phyloP scores from a whole-genome alignment of 2,797 vertebrate genomes.

The Chelon labrosus region DNA sequence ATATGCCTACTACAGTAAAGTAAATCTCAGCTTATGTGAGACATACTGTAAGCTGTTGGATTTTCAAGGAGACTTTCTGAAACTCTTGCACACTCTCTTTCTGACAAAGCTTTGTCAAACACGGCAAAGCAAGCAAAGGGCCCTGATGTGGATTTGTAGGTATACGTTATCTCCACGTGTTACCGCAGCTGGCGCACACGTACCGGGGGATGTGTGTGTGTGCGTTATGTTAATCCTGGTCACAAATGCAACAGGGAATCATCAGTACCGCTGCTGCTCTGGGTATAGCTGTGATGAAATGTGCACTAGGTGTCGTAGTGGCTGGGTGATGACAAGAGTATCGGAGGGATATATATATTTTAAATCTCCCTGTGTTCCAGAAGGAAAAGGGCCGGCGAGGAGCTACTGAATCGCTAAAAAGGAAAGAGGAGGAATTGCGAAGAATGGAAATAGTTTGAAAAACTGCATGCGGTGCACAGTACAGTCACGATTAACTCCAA shows the following conservation, averaged over 20 bases:
- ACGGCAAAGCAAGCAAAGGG: constrained; percentile 9
- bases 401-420: constrained; percentile 33
- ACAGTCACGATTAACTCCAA: background rate
- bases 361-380: constrained; percentile 25
- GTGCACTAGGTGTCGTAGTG: constrained; percentile 7
- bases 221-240: constrained; percentile 23
- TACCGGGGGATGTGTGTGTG: background rate
- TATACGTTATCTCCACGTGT: background rate
- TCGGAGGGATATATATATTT: constrained; percentile 40
- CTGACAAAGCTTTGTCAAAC: constrained; percentile 18
- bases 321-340: constrained; percentile 30
- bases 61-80: constrained; percentile 17
- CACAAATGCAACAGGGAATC: constrained; percentile 31
- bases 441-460: too few relatives aligned
- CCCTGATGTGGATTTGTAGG: constrained; percentile 5
- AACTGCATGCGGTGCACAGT: too few relatives aligned
- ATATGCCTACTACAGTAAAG: constrained; percentile 15
- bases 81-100: constrained; percentile 6
- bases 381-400: constrained; percentile 23
- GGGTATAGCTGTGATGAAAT: constrained; percentile 44
- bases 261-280: constrained; percentile 21
- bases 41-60: background rate
- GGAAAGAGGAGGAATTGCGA: constrained; percentile 2
- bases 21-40: constrained; percentile 1
- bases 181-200: constrained; percentile 2